phyloP scores from a whole-genome alignment of 2,797 vertebrate species.

The Alectoris magna region DNA sequence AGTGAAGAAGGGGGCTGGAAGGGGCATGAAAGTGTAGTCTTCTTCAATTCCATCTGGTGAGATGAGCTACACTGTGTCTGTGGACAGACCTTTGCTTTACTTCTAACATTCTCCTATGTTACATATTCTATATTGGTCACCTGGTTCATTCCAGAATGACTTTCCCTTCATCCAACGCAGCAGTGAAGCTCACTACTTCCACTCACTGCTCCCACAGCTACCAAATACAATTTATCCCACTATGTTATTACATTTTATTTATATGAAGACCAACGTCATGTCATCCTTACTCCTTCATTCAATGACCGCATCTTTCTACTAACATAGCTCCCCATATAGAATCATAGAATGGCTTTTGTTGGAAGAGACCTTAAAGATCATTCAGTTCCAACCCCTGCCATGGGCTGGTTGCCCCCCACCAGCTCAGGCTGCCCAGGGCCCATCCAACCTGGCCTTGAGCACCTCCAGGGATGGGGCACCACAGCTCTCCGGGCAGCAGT shows the following conservation, averaged over 20 bases:
- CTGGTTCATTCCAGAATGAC: neutral
- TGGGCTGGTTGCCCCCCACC: too few relatives aligned
- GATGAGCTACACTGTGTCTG: neutral
- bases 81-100: neutral
- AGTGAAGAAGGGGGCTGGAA: neutral
- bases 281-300: neutral
- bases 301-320: neutral
- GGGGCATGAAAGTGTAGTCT: neutral
- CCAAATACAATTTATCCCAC: neutral
- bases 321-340: neutral
- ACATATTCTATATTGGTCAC: neutral
- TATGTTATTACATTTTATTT: neutral
- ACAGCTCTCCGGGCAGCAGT: too few relatives aligned
- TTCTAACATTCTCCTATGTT: neutral
- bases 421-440: too few relatives aligned
- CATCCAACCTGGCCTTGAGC: too few relatives aligned
- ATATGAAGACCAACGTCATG: neutral
- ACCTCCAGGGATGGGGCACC: too few relatives aligned
- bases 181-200: neutral
- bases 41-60: neutral
- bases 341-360: too few relatives aligned
- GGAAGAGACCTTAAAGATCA: too few relatives aligned
- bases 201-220: neutral
- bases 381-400: too few relatives aligned
- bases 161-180: neutral